phyloP scores from a whole-genome alignment of 2,797 vertebrate species.

The Manis crassicaudata region DNA sequence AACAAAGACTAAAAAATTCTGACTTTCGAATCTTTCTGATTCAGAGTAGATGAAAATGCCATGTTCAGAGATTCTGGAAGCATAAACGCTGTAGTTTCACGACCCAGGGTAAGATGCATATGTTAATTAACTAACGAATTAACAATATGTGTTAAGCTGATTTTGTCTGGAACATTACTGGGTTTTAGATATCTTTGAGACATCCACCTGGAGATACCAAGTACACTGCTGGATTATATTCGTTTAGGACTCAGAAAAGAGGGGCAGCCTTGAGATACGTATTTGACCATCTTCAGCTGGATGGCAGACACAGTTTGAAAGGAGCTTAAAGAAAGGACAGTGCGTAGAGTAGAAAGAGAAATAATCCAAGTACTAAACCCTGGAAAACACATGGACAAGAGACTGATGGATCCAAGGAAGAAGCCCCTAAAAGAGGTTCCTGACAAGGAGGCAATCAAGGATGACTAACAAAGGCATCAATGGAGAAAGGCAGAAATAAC shows the following conservation, averaged over 20 bases:
- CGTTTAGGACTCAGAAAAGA: background rate
- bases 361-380: background rate
- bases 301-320: background rate
- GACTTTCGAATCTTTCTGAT: background rate
- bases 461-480: background rate
- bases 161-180: background rate
- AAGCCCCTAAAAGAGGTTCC: background rate
- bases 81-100: background rate
- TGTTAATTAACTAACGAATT: background rate
- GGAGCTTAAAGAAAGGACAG: background rate
- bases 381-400: background rate
- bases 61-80: background rate
- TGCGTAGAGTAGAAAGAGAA: background rate
- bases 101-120: background rate
- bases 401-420: background rate
- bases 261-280: too few species aligned
- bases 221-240: background rate
- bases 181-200: background rate
- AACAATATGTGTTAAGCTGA: background rate
- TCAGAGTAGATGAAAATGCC: background rate
- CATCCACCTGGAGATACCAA: background rate
- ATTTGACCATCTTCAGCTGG: background rate
- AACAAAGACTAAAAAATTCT: background rate
- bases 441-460: background rate
- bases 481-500: background rate